Base-by-base conservation (phyloP, 2,888 invertebrate species). In the Strigamia transsilvanica region DNA sequence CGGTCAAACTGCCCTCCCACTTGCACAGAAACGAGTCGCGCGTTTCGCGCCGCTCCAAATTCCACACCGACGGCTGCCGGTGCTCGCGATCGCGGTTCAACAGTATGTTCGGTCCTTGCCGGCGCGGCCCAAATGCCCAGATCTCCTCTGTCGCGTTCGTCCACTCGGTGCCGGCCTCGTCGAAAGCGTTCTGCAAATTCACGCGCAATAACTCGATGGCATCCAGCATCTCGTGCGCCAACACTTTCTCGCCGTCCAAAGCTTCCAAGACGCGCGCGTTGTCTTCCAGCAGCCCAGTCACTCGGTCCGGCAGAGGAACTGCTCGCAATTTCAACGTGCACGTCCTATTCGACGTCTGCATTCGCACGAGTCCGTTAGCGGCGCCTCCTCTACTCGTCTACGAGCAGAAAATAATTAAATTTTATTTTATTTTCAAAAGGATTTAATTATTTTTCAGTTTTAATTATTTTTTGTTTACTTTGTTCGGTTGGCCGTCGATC, bases 61-160 rank as follows among this genome's bases (percentile, higher is more conserved):
- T 85, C 87, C 88, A 88, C 12, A 88, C 88, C 32, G 90, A 91
- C 34, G 89, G 89, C 0, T 91, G 89, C 46, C 90, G 88, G 85
- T 94, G 94, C 87, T 92, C 92, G 23, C 89, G 86, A 0, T 94
- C 92, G 84, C 92, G 90, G 88, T 98, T 98, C 4, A 99, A 88
- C 77, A 99, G 89, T 83, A 99, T 89, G 90, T 99, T 99, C 1
- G 95, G 92, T 80, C 97, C 96, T 87, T 94, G 94, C 87, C 93
- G 93, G 84, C 93, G 92, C 4, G 97, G 97, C 0, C 99, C 98
- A 84, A 98, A 93, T 5, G 95, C 93, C 98, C 98, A 98, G 85
- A 99, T 92, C 88, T 92, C 91, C 80, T 91, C 89, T 1, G 92
- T 89, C 32, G 85, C 85, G 80, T 84, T 87, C 80, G 85, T 85